Evolutionary conservation across 2,888 invertebrate genomes (phyloP).

Genomic region (Acleris cristana): DNA sequence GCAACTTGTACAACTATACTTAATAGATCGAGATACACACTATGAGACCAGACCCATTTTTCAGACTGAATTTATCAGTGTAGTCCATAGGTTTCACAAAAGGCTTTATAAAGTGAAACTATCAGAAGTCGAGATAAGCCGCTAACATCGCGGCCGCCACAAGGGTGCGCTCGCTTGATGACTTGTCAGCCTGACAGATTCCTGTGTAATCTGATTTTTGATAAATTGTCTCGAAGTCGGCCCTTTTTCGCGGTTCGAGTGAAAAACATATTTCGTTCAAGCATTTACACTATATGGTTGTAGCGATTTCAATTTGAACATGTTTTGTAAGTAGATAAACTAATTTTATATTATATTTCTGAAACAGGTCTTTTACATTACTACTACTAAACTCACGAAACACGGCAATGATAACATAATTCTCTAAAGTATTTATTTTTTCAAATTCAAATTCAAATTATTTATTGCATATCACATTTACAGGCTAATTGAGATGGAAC

Average conservation of each 20-base stretch:
- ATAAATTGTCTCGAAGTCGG: conserved; percentile 51
- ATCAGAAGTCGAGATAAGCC: conserved; percentile 37
- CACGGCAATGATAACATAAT: background rate
- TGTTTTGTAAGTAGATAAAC: background rate
- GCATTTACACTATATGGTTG: conserved; percentile 4
- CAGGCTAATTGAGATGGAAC: too few species aligned
- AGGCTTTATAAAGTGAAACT: conserved; percentile 35
- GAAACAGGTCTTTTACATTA: too few species aligned
- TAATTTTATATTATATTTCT: too few species aligned
- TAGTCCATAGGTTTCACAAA: conserved; percentile 20
- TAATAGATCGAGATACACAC: background rate
- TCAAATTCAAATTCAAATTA: too few species aligned
- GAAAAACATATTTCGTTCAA: conserved; percentile 28
- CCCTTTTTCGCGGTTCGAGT: conserved; percentile 31
- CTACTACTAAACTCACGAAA: too few species aligned
- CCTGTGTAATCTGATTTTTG: conserved; percentile 64
- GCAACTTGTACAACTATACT: too few species aligned
- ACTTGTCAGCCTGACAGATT: conserved; percentile 62
- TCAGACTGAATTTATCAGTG: conserved; percentile 4
- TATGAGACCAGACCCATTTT: background rate
- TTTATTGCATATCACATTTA: too few species aligned
- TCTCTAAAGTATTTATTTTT: background rate
- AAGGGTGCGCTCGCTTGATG: conserved; percentile 48
- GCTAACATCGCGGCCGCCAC: conserved; percentile 32
- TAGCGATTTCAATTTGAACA: background rate